Percentiles rank a stretch among this genome's conserved stretches.
phyloP scores from a whole-genome alignment of 2,797 vertebrate species.

The Valencia hispanica region DNA sequence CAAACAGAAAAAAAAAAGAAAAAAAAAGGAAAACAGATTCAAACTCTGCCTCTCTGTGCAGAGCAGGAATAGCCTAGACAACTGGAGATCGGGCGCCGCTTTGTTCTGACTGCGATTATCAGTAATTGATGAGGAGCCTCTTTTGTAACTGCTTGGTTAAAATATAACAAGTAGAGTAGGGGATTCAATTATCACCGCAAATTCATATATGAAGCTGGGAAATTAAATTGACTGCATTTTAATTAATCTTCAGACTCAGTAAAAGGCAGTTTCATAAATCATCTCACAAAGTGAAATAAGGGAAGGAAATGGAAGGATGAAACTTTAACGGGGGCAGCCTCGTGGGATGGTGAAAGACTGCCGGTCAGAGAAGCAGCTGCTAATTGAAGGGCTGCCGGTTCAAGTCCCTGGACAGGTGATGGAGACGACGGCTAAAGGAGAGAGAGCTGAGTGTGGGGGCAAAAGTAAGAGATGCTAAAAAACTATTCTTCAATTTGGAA shows the following conservation, averaged over 20 bases:
- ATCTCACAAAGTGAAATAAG: slow-evolving; percentile 61
- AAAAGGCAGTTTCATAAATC: slow-evolving; percentile 84
- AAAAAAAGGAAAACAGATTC: slow-evolving; percentile 58
- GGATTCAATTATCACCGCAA: slow-evolving; percentile 80
- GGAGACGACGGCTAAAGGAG: slow-evolving; percentile 25
- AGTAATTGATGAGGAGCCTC: slow-evolving; percentile 68
- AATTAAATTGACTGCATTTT: slow-evolving; percentile 83
- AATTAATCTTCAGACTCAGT: slow-evolving; percentile 85
- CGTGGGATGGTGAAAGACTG: slow-evolving; percentile 49
- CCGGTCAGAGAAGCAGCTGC: slow-evolving; percentile 46
- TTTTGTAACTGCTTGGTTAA: slow-evolving; percentile 57
- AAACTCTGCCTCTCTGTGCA: slow-evolving; percentile 45
- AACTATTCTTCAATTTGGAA: neutral
- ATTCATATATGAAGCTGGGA: slow-evolving; percentile 75
- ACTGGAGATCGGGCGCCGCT: slow-evolving; percentile 53
- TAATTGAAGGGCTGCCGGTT: slow-evolving; percentile 77
- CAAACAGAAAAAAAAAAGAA: slow-evolving; percentile 59
- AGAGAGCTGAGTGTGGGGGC: slow-evolving; percentile 11
- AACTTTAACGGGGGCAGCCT: slow-evolving; percentile 53
- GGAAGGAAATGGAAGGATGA: slow-evolving; percentile 62
- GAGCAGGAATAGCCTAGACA: slow-evolving; percentile 49
- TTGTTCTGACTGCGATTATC: slow-evolving; percentile 45
- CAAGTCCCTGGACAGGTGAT: slow-evolving; percentile 67
- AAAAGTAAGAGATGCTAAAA: slow-evolving; percentile 8
- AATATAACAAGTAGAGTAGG: slow-evolving; percentile 61